Conservation (phyloP, 2,888 invertebrate species). For the Fragum sueziense region DNA sequence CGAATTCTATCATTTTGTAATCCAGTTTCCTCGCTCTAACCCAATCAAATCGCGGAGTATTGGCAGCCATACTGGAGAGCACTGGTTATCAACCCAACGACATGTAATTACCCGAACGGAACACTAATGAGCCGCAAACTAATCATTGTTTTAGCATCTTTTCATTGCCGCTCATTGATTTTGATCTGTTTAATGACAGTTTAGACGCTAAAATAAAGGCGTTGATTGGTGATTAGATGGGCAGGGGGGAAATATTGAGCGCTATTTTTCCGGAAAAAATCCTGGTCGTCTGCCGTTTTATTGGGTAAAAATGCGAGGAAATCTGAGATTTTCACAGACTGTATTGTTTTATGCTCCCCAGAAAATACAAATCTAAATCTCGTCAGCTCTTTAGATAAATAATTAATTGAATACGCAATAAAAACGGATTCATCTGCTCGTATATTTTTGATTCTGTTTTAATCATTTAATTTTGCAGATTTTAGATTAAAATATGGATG, state of each 20-base stretch:
- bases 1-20: slow-evolving; percentile 35
- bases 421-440: neutral
- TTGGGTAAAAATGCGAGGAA: neutral
- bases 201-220: slow-evolving; percentile 32
- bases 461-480: neutral
- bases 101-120: slow-evolving; percentile 51
- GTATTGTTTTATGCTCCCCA: neutral
- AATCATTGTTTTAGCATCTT: slow-evolving; percentile 70
- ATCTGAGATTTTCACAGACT: neutral
- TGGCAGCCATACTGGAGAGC: slow-evolving; percentile 37
- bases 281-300: neutral
- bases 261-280: neutral
- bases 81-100: slow-evolving; percentile 33
- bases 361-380: neutral
- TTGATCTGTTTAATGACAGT: slow-evolving; percentile 27
- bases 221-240: slow-evolving; percentile 27
- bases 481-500: too few relatives aligned
- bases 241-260: slow-evolving; percentile 19
- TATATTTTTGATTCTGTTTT: too few relatives aligned
- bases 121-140: slow-evolving; percentile 60
- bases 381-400: neutral
- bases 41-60: slow-evolving; percentile 55
- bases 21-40: slow-evolving; percentile 51
- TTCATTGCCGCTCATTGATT: slow-evolving; percentile 59
- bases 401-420: neutral